Evolutionary conservation across 2,797 vertebrate genomes (phyloP).

Genomic region (Clarias platycephalus): DNA sequence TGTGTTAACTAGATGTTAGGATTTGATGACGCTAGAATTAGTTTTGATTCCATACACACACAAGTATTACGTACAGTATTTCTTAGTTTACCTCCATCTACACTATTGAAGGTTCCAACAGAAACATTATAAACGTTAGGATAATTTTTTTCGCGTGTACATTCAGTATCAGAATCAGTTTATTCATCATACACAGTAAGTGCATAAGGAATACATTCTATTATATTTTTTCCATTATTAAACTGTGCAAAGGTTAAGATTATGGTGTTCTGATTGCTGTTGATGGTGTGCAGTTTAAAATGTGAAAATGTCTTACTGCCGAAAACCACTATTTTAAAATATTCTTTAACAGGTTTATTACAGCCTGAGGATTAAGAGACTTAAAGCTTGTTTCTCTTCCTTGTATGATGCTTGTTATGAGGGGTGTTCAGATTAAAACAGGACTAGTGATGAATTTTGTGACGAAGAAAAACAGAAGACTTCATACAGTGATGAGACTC

Average conservation of each 20-base stretch:
- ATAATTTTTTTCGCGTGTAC: not conserved
- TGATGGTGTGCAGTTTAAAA: not conserved
- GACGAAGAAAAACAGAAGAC: too few species aligned
- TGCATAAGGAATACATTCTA: too few species aligned
- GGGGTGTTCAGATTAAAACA: too few species aligned
- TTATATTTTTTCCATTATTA: not conserved
- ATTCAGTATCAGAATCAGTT: too few species aligned
- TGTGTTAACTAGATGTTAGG: not conserved
- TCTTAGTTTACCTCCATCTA: not conserved
- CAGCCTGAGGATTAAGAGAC: not conserved
- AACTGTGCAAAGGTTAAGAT: not conserved
- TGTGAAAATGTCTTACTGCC: not conserved
- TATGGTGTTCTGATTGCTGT: not conserved
- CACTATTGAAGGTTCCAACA: not conserved
- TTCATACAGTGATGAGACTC: too few species aligned
- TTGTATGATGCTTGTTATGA: not conserved
- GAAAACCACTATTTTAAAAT: not conserved
- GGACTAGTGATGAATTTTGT: too few species aligned
- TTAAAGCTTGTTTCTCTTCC: not conserved
- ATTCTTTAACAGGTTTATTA: not conserved
- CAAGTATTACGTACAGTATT: not conserved
- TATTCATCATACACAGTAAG: too few species aligned
- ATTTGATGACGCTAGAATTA: not conserved
- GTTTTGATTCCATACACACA: not conserved
- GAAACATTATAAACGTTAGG: not conserved